Evolutionary conservation across 2,113 vertebrate species (phyloP), one percentile per base, ranked within the genome.

Genomic region (Merops nubicus): DNA sequence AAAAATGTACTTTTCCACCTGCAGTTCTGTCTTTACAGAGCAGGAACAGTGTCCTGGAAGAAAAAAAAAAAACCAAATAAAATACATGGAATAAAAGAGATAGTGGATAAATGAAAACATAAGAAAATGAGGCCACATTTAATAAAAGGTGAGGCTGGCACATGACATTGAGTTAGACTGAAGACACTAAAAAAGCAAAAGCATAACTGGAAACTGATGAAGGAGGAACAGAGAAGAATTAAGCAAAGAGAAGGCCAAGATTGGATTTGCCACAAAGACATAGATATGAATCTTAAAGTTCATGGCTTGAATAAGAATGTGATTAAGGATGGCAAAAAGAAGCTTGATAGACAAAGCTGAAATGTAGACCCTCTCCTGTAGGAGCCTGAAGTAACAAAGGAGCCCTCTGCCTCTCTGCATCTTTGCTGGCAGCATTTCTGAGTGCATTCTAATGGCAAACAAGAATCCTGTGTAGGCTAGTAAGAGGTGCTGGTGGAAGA

Each of bases 81-180:
- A 36, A 16, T 10, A 18, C 22, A 60, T 19, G 22, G 21, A 28
- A 65, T 60, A 85, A 85, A 14, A 73, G 21, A 85, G 12, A 60
- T 1, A 42, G 3, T 11, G 6, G 21, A 33, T 20, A 31, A 70
- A 28, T 7, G 13, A 60, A 65, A 82, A 84, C 6, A 11, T 36
- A 67, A 78, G 29, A 85, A 67, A 82, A 82, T 7, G 9, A 48
- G 25, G 9, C 11, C 34, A 59, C 3, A 9, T 8, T 11, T 34
- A 68, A 54, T 15, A 79, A 88, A 90, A 89, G 13, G 16, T n/a
- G 28, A 75, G 12, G 42, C 11, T 91, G 38, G 36, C 11, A 45
- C 51, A 69, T 0, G 0, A 18, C 14, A 16, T 0, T 40, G 21
- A 78, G 53, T 12, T 12, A 7, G 15, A 42, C 50, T n/a, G 33